Conservation (phyloP, 2,888 invertebrate species). For the Drosophila putrida region DNA sequence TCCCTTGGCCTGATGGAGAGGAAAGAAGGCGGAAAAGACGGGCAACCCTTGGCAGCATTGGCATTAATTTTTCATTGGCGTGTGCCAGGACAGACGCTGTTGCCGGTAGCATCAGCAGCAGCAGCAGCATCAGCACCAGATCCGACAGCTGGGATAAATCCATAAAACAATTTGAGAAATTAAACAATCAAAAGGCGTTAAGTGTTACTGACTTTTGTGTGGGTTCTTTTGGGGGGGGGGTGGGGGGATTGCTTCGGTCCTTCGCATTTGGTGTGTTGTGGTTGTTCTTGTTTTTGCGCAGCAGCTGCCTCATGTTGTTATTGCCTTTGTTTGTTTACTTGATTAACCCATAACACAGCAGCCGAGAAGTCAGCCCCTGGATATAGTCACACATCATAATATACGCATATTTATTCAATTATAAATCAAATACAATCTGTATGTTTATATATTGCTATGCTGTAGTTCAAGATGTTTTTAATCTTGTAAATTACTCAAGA, state of each 20-base stretch:
- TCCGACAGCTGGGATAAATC: slow-evolving; percentile 73
- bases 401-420: slow-evolving; percentile 44
- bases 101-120: slow-evolving; percentile 15
- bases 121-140: slow-evolving; percentile 23
- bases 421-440: slow-evolving; percentile 13
- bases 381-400: slow-evolving; percentile 57
- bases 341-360: slow-evolving; percentile 62
- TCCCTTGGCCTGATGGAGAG: background rate
- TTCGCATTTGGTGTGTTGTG: slow-evolving; percentile 8
- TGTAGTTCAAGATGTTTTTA: too few species aligned
- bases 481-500: background rate
- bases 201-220: slow-evolving; percentile 74
- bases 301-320: slow-evolving; percentile 37
- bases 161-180: slow-evolving; percentile 82
- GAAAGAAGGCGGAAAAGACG: background rate
- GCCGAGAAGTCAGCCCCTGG: slow-evolving; percentile 11
- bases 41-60: slow-evolving; percentile 57
- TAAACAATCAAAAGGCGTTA: slow-evolving; percentile 82
- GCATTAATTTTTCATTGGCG: slow-evolving; percentile 80
- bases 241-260: background rate
- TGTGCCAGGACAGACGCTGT: slow-evolving; percentile 52
- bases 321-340: slow-evolving; percentile 69
- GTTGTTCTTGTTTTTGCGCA: slow-evolving; percentile 13
- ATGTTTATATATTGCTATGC: too few species aligned
- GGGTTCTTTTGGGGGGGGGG: slow-evolving; percentile 26